Conservation (phyloP, 2,888 invertebrate genomes). For the Drosophila fulvimacula region DNA sequence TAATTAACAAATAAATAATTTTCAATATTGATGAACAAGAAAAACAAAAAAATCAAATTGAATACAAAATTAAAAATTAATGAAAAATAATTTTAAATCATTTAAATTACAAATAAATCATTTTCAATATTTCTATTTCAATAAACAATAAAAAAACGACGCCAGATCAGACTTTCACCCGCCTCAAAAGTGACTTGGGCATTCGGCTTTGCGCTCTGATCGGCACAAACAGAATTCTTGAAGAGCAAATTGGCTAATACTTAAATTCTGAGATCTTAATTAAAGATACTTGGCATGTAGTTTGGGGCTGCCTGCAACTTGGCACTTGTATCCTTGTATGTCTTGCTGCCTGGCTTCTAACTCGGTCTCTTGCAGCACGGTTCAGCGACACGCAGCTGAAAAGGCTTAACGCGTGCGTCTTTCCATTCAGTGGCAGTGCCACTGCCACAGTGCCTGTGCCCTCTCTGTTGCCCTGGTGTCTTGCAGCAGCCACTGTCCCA, state of each 20-base stretch:
- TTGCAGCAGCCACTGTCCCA: constrained; percentile 37
- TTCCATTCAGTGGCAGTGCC: constrained; percentile 51
- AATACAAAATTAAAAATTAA: too few species aligned
- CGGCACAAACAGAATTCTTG: constrained; percentile 5
- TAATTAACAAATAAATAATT: too few species aligned
- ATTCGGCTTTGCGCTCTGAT: neutral
- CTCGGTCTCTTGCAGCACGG: constrained; percentile 29
- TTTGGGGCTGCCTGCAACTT: constrained; percentile 3
- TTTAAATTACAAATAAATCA: too few species aligned
- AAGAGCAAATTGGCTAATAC: constrained; percentile 22
- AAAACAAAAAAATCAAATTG: too few species aligned
- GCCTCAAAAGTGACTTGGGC: neutral
- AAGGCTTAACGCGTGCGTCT: constrained; percentile 62
- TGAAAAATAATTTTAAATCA: too few species aligned
- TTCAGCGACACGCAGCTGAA: constrained; percentile 71
- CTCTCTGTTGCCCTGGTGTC: neutral
- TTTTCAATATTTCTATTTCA: too few species aligned
- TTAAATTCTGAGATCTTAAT: constrained; percentile 17
- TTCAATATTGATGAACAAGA: too few species aligned
- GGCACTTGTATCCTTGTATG: constrained; percentile 26
- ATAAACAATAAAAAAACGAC: too few species aligned
- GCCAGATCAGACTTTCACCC: too few species aligned
- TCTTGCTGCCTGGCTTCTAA: constrained; percentile 25
- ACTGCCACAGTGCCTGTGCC: neutral
- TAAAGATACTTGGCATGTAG: constrained; percentile 15